Percentiles rank a stretch among this genome's conserved stretches.
Conservation (phyloP, 2,888 invertebrate species). For the Polietes domitor region DNA sequence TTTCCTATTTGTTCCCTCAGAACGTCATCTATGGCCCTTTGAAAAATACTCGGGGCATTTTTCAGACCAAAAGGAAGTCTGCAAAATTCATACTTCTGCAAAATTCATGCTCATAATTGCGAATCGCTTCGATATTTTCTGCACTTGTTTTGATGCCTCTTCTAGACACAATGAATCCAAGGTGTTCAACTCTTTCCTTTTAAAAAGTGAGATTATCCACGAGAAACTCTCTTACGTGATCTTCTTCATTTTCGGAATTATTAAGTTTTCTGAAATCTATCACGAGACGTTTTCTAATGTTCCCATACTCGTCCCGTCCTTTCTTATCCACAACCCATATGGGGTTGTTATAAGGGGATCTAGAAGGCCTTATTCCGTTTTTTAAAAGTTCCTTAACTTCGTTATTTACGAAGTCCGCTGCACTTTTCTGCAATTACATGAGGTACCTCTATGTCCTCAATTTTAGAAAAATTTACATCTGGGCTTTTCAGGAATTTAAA, state of each 20-base stretch:
- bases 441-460: too few relatives aligned
- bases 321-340: conserved; percentile 39
- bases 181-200: neutral
- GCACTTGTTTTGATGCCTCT: neutral
- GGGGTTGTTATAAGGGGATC: conserved; percentile 38
- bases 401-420: conserved; percentile 23
- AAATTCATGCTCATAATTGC: neutral
- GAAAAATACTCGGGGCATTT: conserved; percentile 50
- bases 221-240: conserved; percentile 35
- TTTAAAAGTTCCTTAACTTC: conserved; percentile 31
- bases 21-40: conserved; percentile 48
- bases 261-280: conserved; percentile 42
- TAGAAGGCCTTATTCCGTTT: conserved; percentile 47
- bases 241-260: neutral
- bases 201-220: conserved; percentile 35
- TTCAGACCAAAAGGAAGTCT: conserved; percentile 52
- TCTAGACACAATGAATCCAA: neutral
- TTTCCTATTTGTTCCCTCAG: conserved; percentile 47
- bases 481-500: too few relatives aligned
- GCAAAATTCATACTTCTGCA: conserved; percentile 64
- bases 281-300: conserved; percentile 26
- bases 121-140: neutral
- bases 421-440: too few relatives aligned
- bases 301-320: conserved; percentile 20
- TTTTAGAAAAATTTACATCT: too few relatives aligned